Base-by-base conservation (phyloP, 2,888 invertebrate species). In the Lithosia quadra region DNA sequence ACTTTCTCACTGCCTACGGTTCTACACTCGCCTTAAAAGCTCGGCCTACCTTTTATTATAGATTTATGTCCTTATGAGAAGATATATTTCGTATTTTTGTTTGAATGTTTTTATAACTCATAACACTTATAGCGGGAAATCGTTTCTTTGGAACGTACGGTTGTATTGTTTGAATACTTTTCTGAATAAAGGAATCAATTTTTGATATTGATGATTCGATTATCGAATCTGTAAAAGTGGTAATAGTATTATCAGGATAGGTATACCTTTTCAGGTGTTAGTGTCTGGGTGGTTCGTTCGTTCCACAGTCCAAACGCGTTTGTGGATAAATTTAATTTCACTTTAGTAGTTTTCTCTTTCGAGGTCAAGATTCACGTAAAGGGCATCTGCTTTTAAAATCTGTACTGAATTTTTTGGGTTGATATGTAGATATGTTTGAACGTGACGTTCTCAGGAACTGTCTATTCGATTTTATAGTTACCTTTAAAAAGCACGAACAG, bases 1-100 rank as follows among this genome's bases (percentile, higher is more conserved):
- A 79, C 80, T 84, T 85, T 86, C 81, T 84, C 82, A 83, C 81
- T 83, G 78, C 81, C 79, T 74, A 79, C 70, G 73, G 83, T 78
- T 81, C 79, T 74, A 79, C 71, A 73, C 72, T 78, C 74, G 76
- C 78, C 80, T 81, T 81, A 77, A 81, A 74, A 77, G n/a, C 55
- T 56, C 57, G 57, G 56, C 2, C 22, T 66, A 58, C 28, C 71
- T 68, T 75, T 75, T 77, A 71, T 77, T 75, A 63, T 63, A 65
- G 65, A 68, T 68, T 68, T 68, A 68, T 68, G 62, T 69, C 62
- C 62, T 62, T 65, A 57, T n/a, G 49, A 69, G 77, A 79, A 63
- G 34, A 43, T 59, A 24, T 43, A 55, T 68, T 63, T 68, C 53
- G 58, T 63, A 34, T 58, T 58, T 62, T 63, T 65, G 15, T 63